phyloP scores from a whole-genome alignment of 2,888 invertebrate species.

The Trilocha varians region DNA sequence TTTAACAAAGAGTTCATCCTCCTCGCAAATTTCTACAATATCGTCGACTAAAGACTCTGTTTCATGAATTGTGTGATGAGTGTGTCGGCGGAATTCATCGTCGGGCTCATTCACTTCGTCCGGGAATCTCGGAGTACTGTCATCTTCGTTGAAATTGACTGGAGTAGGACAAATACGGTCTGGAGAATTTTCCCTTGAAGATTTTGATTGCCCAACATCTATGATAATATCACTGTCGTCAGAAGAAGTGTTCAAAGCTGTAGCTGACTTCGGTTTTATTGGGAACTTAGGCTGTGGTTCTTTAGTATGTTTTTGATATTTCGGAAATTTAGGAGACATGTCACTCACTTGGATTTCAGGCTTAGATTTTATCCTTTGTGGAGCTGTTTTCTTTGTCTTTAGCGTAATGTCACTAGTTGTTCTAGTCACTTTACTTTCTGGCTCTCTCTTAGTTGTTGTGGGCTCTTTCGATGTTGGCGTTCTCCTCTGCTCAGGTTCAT shows the following conservation, averaged over 20 bases:
- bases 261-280: slow-evolving; percentile 61
- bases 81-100: slow-evolving; percentile 66
- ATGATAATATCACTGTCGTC: slow-evolving; percentile 77
- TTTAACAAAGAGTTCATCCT: slow-evolving; percentile 59
- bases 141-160: slow-evolving; percentile 71
- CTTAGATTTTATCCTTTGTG: slow-evolving; percentile 60
- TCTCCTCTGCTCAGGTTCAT: slow-evolving; percentile 44
- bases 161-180: slow-evolving; percentile 80
- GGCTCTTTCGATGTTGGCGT: slow-evolving; percentile 49
- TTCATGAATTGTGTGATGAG: slow-evolving; percentile 68
- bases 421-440: slow-evolving; percentile 62
- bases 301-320: slow-evolving; percentile 34
- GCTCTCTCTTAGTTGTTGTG: slow-evolving; percentile 43
- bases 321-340: slow-evolving; percentile 36
- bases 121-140: slow-evolving; percentile 79
- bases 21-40: slow-evolving; percentile 68
- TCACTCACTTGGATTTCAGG: slow-evolving; percentile 65
- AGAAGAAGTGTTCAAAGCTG: slow-evolving; percentile 63
- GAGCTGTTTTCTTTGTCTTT: slow-evolving; percentile 56
- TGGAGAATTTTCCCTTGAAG: slow-evolving; percentile 83
- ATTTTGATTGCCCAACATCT: slow-evolving; percentile 81
- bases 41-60: slow-evolving; percentile 75
- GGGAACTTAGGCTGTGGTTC: slow-evolving; percentile 46
- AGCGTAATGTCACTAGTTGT: slow-evolving; percentile 74
- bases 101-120: slow-evolving; percentile 84